Base-by-base conservation (phyloP, 2,888 invertebrate species). In the Morinoia aosen region DNA sequence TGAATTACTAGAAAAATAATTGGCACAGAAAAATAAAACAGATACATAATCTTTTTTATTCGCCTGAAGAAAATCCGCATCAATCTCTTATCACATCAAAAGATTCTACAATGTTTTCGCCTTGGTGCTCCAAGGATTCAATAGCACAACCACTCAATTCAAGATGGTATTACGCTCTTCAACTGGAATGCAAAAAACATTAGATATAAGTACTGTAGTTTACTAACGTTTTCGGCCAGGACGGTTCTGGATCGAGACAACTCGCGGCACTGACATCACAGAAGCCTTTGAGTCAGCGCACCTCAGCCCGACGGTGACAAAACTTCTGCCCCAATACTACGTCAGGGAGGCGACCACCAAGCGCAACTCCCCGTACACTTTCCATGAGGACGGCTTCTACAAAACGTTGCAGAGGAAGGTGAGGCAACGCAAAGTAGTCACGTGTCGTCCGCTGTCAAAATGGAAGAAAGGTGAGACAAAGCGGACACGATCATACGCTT, bases 281-380 rank as follows among this genome's bases (percentile, higher is more conserved):
- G 98, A 98, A 97, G 98, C 98, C 12, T 98, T 98, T 97, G 98
- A 98, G 97, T 97, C 98, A 0, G 98, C 98, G 97, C 98, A 98
- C 97, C 90, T 97, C 14, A 97, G 98, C 90, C 97, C 98, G 11
- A 97, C 97, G 2, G 98, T 98, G 0, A 98, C 98, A 97, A 97
- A 97, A 96, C 97, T 98, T 95, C 97, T 98, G 11, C 97, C 97
- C 25, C 98, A 98, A 97, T 98, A 98, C 97, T 98, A 98, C 97
- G 97, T 98, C 0, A 97, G 98, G 57, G 98, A 98, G 95, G 98
- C 98, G 0, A 97, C 97, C 93, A 97, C 97, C 4, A 98, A 98
- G 0, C 97, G 98, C 97, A 98, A 98, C 97, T 98, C 98, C 0
- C 98, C 98, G 0, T 98, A 98, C 97, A 98, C 98, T 0, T 98